Percentiles rank a stretch among this genome's conserved stretches.
Evolutionary conservation across 2,888 invertebrate species (phyloP).

Genomic region (Microplitis deprimator): DNA sequence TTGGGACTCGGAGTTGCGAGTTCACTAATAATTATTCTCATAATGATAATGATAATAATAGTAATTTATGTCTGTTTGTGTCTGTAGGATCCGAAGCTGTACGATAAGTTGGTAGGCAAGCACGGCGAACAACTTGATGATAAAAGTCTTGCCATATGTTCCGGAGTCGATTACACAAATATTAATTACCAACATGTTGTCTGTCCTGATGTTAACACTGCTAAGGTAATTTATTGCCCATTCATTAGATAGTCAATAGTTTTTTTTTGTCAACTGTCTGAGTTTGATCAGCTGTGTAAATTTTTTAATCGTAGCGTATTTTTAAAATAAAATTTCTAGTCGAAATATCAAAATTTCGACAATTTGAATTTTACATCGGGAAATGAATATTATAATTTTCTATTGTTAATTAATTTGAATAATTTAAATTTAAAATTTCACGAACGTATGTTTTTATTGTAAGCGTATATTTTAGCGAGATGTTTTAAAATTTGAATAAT

Average conservation of each 20-base stretch:
- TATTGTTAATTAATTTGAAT: too few relatives aligned
- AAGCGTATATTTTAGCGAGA: background rate
- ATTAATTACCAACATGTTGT: conserved; percentile 98
- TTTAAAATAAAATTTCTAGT: too few relatives aligned
- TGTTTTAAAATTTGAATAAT: background rate
- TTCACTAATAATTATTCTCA: background rate
- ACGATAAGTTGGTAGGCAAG: conserved; percentile 82
- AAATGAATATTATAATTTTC: too few relatives aligned
- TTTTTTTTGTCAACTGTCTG: too few relatives aligned
- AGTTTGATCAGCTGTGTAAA: too few relatives aligned
- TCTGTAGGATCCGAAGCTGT: conserved; percentile 84
- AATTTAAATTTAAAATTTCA: too few relatives aligned
- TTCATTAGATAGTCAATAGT: too few relatives aligned
- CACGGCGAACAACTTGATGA: conserved; percentile 89
- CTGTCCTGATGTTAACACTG: conserved; percentile 92
- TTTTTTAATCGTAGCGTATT: too few relatives aligned
- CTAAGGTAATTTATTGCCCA: conserved; percentile 80
- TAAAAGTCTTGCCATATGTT: conserved; percentile 96
- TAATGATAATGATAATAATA: background rate
- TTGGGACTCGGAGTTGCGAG: background rate
- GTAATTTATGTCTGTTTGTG: background rate
- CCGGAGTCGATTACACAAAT: conserved; percentile 98
- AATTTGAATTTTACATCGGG: too few relatives aligned
- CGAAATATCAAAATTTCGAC: too few relatives aligned
- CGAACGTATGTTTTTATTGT: background rate